Percentiles rank a stretch among this genome's conserved stretches.
Conservation (phyloP, 2,888 invertebrate genomes). For the Drosophila pseudotalamancana region DNA sequence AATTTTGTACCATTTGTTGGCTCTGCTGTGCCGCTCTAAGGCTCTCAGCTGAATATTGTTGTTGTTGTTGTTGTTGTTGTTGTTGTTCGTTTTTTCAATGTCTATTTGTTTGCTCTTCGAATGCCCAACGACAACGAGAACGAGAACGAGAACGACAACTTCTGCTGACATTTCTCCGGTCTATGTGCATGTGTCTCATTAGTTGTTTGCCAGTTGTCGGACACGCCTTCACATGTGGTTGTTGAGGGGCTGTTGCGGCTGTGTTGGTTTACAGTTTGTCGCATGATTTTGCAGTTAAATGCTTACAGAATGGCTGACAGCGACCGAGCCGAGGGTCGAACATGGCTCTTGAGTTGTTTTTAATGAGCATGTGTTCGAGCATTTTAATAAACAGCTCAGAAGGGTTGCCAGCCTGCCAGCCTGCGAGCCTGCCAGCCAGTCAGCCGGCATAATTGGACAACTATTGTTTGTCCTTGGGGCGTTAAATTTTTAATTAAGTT, state of each 20-base stretch:
- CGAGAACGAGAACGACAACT: slow-evolving; percentile 52
- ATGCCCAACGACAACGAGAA: slow-evolving; percentile 45
- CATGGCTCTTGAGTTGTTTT: slow-evolving; percentile 74
- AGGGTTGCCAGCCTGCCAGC: slow-evolving; percentile 10
- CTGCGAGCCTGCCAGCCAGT: not conserved
- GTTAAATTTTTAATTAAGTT: slow-evolving; percentile 47
- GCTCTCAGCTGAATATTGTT: slow-evolving; percentile 53
- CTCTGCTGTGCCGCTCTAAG: slow-evolving; percentile 9
- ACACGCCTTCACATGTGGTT: slow-evolving; percentile 44
- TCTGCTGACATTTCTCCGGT: slow-evolving; percentile 13
- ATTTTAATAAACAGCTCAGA: slow-evolving; percentile 54
- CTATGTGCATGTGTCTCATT: slow-evolving; percentile 60
- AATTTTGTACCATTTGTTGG: slow-evolving; percentile 71
- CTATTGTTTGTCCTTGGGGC: slow-evolving; percentile 15
- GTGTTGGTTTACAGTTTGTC: slow-evolving; percentile 73
- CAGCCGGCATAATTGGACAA: slow-evolving; percentile 47
- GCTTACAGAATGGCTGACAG: slow-evolving; percentile 68
- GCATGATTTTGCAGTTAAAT: slow-evolving; percentile 79
- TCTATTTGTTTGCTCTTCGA: slow-evolving; percentile 67
- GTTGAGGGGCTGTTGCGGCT: slow-evolving; percentile 38
- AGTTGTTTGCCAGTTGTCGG: slow-evolving; percentile 60
- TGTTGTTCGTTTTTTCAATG: slow-evolving; percentile 61
- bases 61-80: slow-evolving; percentile 23
- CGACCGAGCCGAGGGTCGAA: slow-evolving; percentile 37
- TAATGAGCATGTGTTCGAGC: slow-evolving; percentile 66